Evolutionary conservation across 2,888 invertebrate species (phyloP), one percentile per base, ranked within the genome.

Genomic region (Leucophenga maculata): DNA sequence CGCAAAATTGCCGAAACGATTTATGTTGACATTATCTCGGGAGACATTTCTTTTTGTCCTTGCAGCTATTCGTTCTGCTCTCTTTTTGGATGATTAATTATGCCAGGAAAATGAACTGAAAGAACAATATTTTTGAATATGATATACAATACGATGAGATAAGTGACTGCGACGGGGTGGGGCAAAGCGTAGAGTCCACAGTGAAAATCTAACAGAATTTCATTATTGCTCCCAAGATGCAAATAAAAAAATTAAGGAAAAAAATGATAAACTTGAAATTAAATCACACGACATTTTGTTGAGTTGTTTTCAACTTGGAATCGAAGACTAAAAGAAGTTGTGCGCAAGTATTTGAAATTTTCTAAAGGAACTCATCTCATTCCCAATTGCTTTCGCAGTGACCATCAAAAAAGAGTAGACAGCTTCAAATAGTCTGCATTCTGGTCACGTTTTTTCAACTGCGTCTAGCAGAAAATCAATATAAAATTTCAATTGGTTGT

Each of bases 21-120:
- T 87, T 87, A 86, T 86, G 87, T 85, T 88, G 87, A 87, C 88
- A 87, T 86, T 88, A 87, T 87, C 87, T 87, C 86, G 71, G 78
- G 86, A 86, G 86, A 86, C 83, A 83, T 84, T 84, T 78, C 70
- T 80, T 75, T 70, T 64, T 50, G 44, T 59, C 55, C 48, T 60
- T 54, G 20, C 46, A 6, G 32, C 46, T n/a, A 48, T 57, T 18
- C 50, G 59, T 50, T 54, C 6, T 60, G 69, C 60, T n/a, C n/a
- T 26, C 57, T 11, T 57, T 57, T 57, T 54, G 75, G 67, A 80
- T 80, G 80, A 80, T 80, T 80, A 80, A 80, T 80, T 80, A 79
- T 79, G 62, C 39, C 46, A 72, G 74, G 71, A 69, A 76, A 70
- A 74, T 39, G 50, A 14, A 60, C 20, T 44, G 73, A 76, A 77